These are phyloP conservation scores for Apaloderma vittatum DNA, from an alignment of 2,113 vertebrate species.

Conservation along the genomic window DNA sequence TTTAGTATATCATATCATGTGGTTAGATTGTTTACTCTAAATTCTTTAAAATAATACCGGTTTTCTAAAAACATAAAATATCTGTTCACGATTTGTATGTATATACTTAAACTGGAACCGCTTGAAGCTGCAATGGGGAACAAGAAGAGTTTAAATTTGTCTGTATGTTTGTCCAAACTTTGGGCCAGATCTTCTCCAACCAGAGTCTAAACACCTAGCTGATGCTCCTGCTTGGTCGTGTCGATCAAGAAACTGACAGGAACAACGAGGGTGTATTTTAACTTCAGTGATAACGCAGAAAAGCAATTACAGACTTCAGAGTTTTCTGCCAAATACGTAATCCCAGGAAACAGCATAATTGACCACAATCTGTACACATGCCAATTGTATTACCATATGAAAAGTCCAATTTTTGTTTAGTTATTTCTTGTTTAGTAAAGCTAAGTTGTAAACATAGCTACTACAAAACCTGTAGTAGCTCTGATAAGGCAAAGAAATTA, in stretches of 20 bases:
- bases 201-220: not conserved
- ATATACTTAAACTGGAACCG: not conserved
- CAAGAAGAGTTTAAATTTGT: not conserved
- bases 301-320: slow-evolving; percentile 4
- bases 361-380: not conserved
- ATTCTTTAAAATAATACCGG: not conserved
- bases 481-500: slow-evolving; percentile 29
- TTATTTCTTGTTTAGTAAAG: not conserved
- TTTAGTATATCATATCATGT: not conserved
- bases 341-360: slow-evolving; percentile 11
- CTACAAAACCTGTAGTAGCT: not conserved
- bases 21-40: not conserved
- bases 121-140: not conserved
- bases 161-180: not conserved
- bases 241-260: not conserved
- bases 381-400: not conserved
- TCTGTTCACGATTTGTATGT: not conserved
- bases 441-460: not conserved
- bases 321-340: slow-evolving; percentile 36
- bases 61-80: not conserved
- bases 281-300: slow-evolving; percentile 14
- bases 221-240: not conserved
- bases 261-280: slow-evolving; percentile 20
- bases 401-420: not conserved
- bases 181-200: not conserved